These are phyloP conservation scores for Phenganax stokvisi DNA, from an alignment of 92 coral and sea anemone species.

Conservation along the genomic window DNA sequence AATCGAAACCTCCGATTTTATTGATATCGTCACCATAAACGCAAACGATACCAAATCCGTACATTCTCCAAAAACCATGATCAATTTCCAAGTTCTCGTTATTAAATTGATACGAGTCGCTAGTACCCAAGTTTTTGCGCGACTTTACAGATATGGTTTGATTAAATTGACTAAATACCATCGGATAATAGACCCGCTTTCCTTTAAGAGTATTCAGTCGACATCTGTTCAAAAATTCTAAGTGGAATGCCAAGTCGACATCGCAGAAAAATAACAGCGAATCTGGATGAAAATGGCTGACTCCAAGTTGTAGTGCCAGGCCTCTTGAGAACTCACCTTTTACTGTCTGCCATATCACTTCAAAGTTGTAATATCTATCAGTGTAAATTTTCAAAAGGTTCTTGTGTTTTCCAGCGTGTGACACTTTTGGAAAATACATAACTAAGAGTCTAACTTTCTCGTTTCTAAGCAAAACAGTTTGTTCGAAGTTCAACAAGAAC, in stretches of 20 bases:
- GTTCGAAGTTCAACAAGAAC: slow-evolving; percentile 74
- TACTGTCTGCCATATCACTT: slow-evolving; percentile 78
- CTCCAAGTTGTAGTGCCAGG: slow-evolving; percentile 77
- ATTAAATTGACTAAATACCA: slow-evolving; percentile 95
- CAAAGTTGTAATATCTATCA: slow-evolving; percentile 61
- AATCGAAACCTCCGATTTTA: slow-evolving; percentile 86
- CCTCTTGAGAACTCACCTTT: slow-evolving; percentile 85
- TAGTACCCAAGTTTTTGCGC: slow-evolving; percentile 9
- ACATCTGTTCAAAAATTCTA: slow-evolving; percentile 76
- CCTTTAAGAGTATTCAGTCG: slow-evolving; percentile 72
- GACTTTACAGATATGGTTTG: slow-evolving; percentile 57
- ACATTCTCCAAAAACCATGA: slow-evolving; percentile 89
- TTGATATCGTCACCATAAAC: slow-evolving; percentile 71
- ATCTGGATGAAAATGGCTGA: slow-evolving; percentile 65
- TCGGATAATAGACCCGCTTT: slow-evolving; percentile 87
- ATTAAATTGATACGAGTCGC: slow-evolving; percentile 10
- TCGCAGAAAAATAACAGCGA: slow-evolving; percentile 87
- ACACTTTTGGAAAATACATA: slow-evolving; percentile 77
- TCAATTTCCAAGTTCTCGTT: slow-evolving; percentile 53
- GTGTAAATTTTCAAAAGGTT: slow-evolving; percentile 56
- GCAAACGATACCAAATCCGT: slow-evolving; percentile 92
- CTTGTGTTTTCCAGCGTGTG: slow-evolving; percentile 63
- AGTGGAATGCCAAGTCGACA: slow-evolving; percentile 75
- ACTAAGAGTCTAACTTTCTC: slow-evolving; percentile 79
- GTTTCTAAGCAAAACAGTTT: slow-evolving; percentile 61